Evolutionary conservation across 2,888 invertebrate genomes (phyloP), one percentile per base, ranked within the genome.

Genomic region (Pyrrhia umbra): DNA sequence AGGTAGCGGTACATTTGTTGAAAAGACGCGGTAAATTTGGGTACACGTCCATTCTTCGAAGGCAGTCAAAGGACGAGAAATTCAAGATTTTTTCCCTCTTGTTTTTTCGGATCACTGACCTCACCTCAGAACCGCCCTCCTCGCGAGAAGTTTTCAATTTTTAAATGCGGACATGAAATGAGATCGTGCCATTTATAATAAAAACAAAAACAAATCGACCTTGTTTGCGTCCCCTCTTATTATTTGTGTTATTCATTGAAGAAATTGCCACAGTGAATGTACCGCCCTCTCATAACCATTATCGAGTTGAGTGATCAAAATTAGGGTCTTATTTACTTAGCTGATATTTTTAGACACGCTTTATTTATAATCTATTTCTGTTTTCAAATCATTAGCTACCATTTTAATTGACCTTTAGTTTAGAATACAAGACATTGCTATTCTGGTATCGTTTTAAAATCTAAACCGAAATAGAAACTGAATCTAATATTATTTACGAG

Each of bases 1-100:
- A 86, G 77, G 83, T 90, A 92, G 88, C 93, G 92, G 92, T 90
- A 90, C 80, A 83, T 83, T 79, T 69, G 68, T 61, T 72, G 67
- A 82, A 88, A 86, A 83, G 79, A 74, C 58, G 81, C 78, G 71
- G 68, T 72, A 72, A 70, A 81, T 83, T 84, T 79, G 74, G 81
- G 80, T 70, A 78, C 79, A 75, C 62, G 82, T 77, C 75, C 87
- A 84, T 92, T 91, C 88, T 86, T 87, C 87, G 89, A 89, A 91
- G 82, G 78, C 83, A 84, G 83, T 80, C 79, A 84, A 81, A 82
- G 81, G 82, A 86, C 89, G 82, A 87, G 88, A 88, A 86, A 81
- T 83, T 80, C 86, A 78, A 88, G 85, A 68, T 68, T 84, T 88
- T 87, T 90, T 86, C 81, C 84, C 81, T 84, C 75, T 75, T 75